A percentile compares a stretch with the other conserved stretches of the same genome.
Evolutionary conservation across 2,797 vertebrate species (phyloP).

Genomic region (Sebastes alutus): DNA sequence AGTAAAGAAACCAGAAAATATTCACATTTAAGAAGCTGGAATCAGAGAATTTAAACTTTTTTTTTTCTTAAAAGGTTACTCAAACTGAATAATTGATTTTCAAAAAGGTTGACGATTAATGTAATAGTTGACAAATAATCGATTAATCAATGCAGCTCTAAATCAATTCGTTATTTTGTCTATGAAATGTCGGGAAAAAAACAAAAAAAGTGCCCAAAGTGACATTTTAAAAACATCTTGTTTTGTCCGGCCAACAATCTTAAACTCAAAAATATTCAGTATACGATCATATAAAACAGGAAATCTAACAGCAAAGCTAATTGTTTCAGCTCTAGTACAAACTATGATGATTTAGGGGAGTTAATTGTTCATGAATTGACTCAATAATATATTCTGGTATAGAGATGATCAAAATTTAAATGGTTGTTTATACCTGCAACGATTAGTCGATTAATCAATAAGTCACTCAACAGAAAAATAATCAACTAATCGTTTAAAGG

Average conservation of each 20-base stretch:
- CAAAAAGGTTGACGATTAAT: rapidly evolving
- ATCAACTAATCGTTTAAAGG: background rate
- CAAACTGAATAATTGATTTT: too few species aligned
- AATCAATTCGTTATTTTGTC: rapidly evolving
- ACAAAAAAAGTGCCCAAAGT: too few species aligned
- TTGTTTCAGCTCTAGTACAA: background rate
- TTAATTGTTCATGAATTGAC: background rate
- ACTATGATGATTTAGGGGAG: background rate
- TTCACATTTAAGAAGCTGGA: too few species aligned
- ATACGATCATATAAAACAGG: background rate
- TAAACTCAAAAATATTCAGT: background rate
- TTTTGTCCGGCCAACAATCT: background rate
- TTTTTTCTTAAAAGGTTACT: too few species aligned
- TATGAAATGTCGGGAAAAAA: background rate
- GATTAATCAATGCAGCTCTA: too few species aligned
- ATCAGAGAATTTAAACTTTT: too few species aligned
- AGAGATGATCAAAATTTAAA: background rate
- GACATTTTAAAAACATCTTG: rapidly evolving
- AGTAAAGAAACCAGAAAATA: too few species aligned
- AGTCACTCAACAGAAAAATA: background rate
- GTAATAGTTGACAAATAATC: too few species aligned
- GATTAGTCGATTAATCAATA: background rate
- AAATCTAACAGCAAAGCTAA: background rate
- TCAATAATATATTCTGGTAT: background rate
- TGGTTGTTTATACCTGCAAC: background rate